Evolutionary conservation across 2,888 invertebrate genomes (phyloP).

Genomic region (Meiosimyza platycephala): DNA sequence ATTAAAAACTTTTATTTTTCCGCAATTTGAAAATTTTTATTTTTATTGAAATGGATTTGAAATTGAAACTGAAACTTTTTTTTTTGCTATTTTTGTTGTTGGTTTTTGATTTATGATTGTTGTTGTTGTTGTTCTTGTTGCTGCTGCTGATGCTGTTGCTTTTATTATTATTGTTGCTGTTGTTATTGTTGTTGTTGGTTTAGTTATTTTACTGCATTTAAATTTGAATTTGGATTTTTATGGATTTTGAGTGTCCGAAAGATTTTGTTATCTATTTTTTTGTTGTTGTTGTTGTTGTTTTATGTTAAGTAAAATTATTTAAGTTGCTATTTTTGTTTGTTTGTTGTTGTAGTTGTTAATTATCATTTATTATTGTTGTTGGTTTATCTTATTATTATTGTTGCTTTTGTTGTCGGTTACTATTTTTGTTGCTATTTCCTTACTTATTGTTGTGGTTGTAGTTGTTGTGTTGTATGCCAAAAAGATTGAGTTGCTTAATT

Average conservation of each 20-base stretch:
- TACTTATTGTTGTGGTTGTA: slow-evolving; percentile 46
- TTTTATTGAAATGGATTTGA: slow-evolving; percentile 29
- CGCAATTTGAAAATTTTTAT: slow-evolving; percentile 32
- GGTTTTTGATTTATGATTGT: slow-evolving; percentile 41
- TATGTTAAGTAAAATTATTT: slow-evolving; percentile 25
- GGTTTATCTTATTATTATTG: slow-evolving; percentile 24
- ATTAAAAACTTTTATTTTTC: slow-evolving; percentile 32
- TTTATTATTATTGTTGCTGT: slow-evolving; percentile 17
- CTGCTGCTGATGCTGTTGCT: slow-evolving; percentile 11
- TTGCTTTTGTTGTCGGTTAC: slow-evolving; percentile 15
- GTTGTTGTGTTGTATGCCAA: slow-evolving; percentile 39
- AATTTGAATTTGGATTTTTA: slow-evolving; percentile 38
- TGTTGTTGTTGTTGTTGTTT: slow-evolving; percentile 43
- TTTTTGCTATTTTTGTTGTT: slow-evolving; percentile 55
- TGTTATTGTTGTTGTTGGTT: slow-evolving; percentile 20
- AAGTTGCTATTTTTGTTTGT: slow-evolving; percentile 45
- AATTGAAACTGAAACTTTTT: slow-evolving; percentile 55
- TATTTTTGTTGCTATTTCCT: slow-evolving; percentile 27
- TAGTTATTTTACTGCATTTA: slow-evolving; percentile 34
- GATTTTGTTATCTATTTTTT: slow-evolving; percentile 44
- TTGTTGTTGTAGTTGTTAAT: slow-evolving; percentile 35
- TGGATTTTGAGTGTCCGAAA: slow-evolving; percentile 45
- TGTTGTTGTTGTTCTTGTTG: slow-evolving; percentile 42
- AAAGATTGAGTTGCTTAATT: slow-evolving; percentile 39
- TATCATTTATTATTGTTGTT: slow-evolving; percentile 38